Evolutionary conservation across 2,888 invertebrate species (phyloP).

Genomic region (Amphimallon solstitiale): DNA sequence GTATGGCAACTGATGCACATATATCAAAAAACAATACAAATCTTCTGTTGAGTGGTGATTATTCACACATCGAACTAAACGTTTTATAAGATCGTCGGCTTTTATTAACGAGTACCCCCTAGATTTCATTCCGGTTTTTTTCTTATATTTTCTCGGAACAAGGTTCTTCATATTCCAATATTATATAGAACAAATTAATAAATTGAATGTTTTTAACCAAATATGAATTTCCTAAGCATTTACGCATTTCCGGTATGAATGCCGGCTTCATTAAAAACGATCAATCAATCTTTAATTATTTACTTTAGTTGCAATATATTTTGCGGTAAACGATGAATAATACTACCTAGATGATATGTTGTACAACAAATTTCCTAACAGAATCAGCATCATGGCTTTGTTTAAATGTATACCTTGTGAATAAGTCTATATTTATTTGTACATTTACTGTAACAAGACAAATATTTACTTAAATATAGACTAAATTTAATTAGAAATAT

Average conservation of each 20-base stretch:
- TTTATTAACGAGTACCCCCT: slow-evolving; percentile 2
- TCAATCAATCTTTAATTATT: too few relatives aligned
- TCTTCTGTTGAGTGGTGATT: background rate
- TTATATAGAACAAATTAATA: background rate
- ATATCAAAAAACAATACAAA: slow-evolving; percentile 22
- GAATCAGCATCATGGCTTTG: too few relatives aligned
- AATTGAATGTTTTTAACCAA: background rate
- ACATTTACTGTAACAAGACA: too few relatives aligned
- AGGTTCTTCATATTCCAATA: background rate
- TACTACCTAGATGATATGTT: too few relatives aligned
- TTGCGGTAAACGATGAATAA: background rate
- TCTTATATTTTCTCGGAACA: background rate
- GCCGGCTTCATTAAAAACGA: background rate
- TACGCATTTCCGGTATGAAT: background rate
- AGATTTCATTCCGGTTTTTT: background rate
- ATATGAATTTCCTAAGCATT: background rate
- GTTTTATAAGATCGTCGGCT: background rate
- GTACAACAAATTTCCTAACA: too few relatives aligned
- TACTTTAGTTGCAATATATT: background rate
- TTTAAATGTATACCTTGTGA: too few relatives aligned
- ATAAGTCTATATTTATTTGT: too few relatives aligned
- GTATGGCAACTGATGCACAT: slow-evolving; percentile 5
- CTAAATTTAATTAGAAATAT: too few relatives aligned
- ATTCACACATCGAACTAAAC: slow-evolving; percentile 9
- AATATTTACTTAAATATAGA: too few relatives aligned